Base-by-base conservation (phyloP, 64 coral and sea anemone genomes). In the Stylophora pistillata region DNA sequence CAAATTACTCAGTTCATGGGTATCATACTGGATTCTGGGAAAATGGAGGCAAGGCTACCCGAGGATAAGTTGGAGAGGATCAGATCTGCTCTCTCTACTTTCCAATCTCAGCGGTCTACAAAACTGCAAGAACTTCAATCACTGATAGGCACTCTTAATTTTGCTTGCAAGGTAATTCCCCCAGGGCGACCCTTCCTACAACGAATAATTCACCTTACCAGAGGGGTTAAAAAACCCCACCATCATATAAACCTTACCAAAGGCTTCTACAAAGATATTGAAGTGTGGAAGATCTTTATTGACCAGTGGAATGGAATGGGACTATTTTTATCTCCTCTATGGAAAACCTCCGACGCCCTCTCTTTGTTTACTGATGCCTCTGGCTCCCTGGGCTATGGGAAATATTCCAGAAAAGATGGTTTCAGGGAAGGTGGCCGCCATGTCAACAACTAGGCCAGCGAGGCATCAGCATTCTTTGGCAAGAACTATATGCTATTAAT, bases 1-100 rank as follows among this genome's bases (percentile, higher is more conserved):
- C 53, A 77, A 59, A 77, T 77, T 58, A 30, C 63, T 14, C 69
- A 88, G 86, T 88, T 88, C 32, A 88, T 88, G 86, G 86, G 56
- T 13, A 88, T 77, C 16, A 56, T 88, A n/a, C 74, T 88, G 14
- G 72, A 88, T 88, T 37, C 73, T 7, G 0, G 59, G 11, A 3
- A 56, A 59, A 56, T 59, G 78, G 55, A 63, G 59, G 78, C 78
- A 12, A 57, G 78, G 54, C 78, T 81, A 12, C 78, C 78, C 21
- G 73, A 14, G 73, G 73, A 74, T 7, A 74, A 74, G 73, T 5
- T 74, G 37, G 30, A 74, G 73, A 13, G 73, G 32, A 74, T 74
- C 13, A 74, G 52, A 74, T 47, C 73, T 34, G 33, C 73, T 17
- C 30, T 74, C 73, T 16, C 13, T 2, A 11, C n/a, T n/a, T n/a